Evolutionary conservation across 2,888 invertebrate species (phyloP), one percentile per base, ranked within the genome.

Genomic region (Pedicia rivosa): DNA sequence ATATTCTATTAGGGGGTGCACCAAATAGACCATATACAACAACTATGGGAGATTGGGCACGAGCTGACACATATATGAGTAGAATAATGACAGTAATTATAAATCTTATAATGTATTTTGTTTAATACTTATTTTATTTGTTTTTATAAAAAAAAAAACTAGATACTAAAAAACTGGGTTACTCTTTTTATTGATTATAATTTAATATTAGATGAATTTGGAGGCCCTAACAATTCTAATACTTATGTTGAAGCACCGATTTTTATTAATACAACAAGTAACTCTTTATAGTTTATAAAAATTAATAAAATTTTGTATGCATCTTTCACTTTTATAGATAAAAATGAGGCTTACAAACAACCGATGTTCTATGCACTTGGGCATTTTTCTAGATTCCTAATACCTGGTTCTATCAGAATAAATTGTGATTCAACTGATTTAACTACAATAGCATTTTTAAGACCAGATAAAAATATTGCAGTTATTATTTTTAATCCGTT

Each of bases 151-250:
- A n/a, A n/a, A n/a, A n/a, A n/a, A 70, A 78, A 82, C 56, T n/a
- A n/a, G 70, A 78, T 82, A 56, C 51, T 87, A 14, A 72, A 77
- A 47, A 70, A 83, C 55, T 78, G 73, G 62, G 74, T 78, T 0
- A 68, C 69, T 14, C 88, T 83, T 2, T 92, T 90, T 88, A 67
- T 83, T 0, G 90, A 92, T 55, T 92, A 90, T 90, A 94, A 92
- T 56, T 60, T 91, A 36, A 78, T 75, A 13, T 56, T 92, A 14
- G 67, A 84, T 52, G 56, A 66, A 38, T 43, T 52, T 1, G 90
- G 90, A 13, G 87, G 88, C 1, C 91, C 91, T 1, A 87, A 88
- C 57, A 71, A 66, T 48, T 54, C 51, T 1, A 34, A 54, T 9
- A 59, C 60, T 41, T 48, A 43, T 4, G 83, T 87, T 0, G 91